These are phyloP conservation scores for Caloenas nicobarica DNA, from an alignment of 2,113 vertebrate genomes.

Conservation along the genomic window DNA sequence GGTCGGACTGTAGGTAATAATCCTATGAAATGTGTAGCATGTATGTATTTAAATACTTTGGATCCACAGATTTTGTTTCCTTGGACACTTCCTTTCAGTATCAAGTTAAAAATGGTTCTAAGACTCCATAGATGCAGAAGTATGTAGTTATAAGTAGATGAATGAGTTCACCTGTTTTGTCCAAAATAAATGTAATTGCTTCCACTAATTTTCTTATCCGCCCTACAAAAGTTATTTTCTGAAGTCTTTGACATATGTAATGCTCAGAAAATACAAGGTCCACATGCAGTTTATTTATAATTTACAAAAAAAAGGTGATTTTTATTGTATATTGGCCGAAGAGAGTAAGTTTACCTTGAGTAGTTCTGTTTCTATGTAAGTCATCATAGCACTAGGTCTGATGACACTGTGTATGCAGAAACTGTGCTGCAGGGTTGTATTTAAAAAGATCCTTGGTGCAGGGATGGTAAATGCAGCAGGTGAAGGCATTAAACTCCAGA, in stretches of 20 bases:
- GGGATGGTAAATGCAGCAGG: not conserved
- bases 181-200: not conserved
- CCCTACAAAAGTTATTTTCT: not conserved
- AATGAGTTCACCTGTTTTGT: not conserved
- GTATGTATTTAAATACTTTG: not conserved
- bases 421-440: not conserved
- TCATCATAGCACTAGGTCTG: not conserved
- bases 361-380: not conserved
- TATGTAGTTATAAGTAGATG: not conserved
- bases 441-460: not conserved
- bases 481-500: not conserved
- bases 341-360: not conserved
- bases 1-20: not conserved
- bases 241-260: not conserved
- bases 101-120: not conserved
- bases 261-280: not conserved
- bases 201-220: not conserved
- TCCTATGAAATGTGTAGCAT: not conserved
- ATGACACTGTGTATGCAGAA: not conserved
- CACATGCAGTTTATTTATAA: not conserved
- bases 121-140: not conserved
- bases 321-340: not conserved
- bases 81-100: not conserved
- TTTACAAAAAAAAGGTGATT: not conserved
- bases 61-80: not conserved